These are phyloP conservation scores for Syngnathus floridae DNA, from an alignment of 2,113 vertebrate genomes.

Conservation along the genomic window DNA sequence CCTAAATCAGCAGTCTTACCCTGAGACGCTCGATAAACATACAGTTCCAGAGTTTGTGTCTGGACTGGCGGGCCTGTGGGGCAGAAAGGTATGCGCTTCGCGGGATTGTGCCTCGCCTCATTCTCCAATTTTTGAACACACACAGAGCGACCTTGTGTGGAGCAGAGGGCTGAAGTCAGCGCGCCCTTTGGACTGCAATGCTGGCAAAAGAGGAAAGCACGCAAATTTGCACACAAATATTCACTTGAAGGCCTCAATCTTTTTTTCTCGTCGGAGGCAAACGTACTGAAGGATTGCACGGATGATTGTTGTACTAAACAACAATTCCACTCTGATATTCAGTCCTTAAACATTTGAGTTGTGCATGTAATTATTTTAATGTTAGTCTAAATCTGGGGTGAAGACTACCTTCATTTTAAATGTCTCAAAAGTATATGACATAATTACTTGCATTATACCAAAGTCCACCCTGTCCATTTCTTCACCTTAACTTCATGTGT, in stretches of 20 bases:
- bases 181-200: conserved; percentile 36
- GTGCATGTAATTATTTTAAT: no score
- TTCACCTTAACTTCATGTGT: no score
- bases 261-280: conserved; percentile 4
- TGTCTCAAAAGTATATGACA: neutral
- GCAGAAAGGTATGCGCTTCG: conserved; percentile 65
- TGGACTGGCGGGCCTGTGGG: conserved; percentile 49
- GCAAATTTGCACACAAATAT: conserved; percentile 14
- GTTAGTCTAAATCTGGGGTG: no score
- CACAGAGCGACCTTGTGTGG: conserved; percentile 72
- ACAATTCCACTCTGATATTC: no score
- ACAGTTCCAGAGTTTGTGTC: conserved; percentile 51
- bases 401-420: no score
- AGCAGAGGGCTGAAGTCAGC: conserved; percentile 56
- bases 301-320: no score
- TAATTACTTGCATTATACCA: no score
- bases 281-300: neutral
- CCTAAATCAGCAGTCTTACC: conserved; percentile 56
- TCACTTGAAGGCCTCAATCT: conserved; percentile 11
- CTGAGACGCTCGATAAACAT: conserved; percentile 62
- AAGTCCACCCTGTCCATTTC: no score
- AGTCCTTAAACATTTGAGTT: no score
- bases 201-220: conserved; percentile 28
- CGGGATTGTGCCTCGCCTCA: conserved; percentile 63
- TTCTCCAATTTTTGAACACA: conserved; percentile 67